phyloP scores from a whole-genome alignment of 2,113 vertebrate genomes.

The Larimichthys crocea region DNA sequence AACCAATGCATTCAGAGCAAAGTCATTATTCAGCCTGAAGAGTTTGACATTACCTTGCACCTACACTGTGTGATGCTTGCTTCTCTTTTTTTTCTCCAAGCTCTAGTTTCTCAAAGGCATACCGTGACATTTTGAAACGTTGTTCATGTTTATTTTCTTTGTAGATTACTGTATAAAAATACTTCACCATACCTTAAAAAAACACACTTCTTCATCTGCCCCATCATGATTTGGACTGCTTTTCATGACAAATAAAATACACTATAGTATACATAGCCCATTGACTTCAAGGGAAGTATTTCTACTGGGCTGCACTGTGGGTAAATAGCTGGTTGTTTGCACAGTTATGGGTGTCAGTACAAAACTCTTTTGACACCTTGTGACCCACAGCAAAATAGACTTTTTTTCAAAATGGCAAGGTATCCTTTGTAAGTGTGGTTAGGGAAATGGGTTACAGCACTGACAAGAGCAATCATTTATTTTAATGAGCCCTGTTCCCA shows the following conservation, averaged over 20 bases:
- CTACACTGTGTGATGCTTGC: slow-evolving; percentile 25
- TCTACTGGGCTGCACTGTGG: not conserved
- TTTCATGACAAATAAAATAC: slow-evolving; percentile 7
- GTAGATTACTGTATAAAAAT: slow-evolving; percentile 20
- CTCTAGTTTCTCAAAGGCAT: slow-evolving; percentile 33
- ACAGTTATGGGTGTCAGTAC: slow-evolving; percentile 6
- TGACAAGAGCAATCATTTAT: slow-evolving; percentile 67
- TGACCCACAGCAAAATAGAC: slow-evolving; percentile 33
- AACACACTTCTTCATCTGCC: not conserved
- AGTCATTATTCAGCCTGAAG: slow-evolving; percentile 52
- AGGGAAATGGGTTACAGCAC: slow-evolving; percentile 41
- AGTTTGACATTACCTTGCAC: slow-evolving; percentile 41
- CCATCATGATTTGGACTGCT: not conserved
- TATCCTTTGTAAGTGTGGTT: slow-evolving; percentile 27
- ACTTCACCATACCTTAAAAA: slow-evolving; percentile 8
- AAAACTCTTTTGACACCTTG: slow-evolving; percentile 15
- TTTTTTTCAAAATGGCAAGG: slow-evolving; percentile 46
- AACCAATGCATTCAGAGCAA: slow-evolving; percentile 41
- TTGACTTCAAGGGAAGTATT: slow-evolving; percentile 13
- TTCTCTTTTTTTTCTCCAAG: slow-evolving; percentile 36
- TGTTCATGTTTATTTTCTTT: slow-evolving; percentile 44
- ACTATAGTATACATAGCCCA: not conserved
- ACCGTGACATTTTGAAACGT: slow-evolving; percentile 52
- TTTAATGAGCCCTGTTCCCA: slow-evolving; percentile 56
- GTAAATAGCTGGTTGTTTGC: slow-evolving; percentile 13